Evolutionary conservation across 2,888 invertebrate species (phyloP), one percentile per base, ranked within the genome.

Genomic region (Siphlonurus alternatus): DNA sequence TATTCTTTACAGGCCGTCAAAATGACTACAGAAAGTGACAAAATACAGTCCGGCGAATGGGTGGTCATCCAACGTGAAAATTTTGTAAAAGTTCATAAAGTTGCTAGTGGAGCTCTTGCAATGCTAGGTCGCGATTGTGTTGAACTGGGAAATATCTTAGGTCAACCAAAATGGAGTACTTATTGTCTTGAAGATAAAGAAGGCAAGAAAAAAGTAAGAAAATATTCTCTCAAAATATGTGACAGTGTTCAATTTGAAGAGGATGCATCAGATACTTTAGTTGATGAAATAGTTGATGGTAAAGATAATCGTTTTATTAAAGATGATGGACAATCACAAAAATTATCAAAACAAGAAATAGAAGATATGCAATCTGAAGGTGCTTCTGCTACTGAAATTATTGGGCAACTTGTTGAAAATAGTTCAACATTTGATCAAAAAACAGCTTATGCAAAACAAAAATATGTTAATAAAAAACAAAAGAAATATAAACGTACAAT

Each of bases 391-490:
- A 84, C 84, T 20, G 87, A 89, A 71, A 93, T 97, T 68, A 86
- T 97, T 2, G 88, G 84, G 67, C 87, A 88, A 64, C 79, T 98
- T 18, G 88, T 97, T 62, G 88, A 87, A 67, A 95, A 95, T 73
- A 97, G 95, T 19, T 87, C 86, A 69, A 93, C 95, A 0, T 98
- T 97, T 75, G 82, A 83, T 53, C 81, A 83, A 64, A 96, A 96
- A 79, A 97, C 95, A 0, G 92, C 89, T 71, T 97, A 87, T 75
- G 75, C 80, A 0, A 78, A 81, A 70, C 76, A 77, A 67, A 80
- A 80, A 70, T 98, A 97, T 75, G 80, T 97, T 59, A 89, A 88
- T 71, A 97, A 97, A 74, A 99, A 99, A 75, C 90, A 92, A 71
- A 89, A 88, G 70, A 97, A 97, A 76, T 97, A 95, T 76, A 89